Base-by-base conservation (phyloP, 2,888 invertebrate species). In the Trichopria drosophilae region DNA sequence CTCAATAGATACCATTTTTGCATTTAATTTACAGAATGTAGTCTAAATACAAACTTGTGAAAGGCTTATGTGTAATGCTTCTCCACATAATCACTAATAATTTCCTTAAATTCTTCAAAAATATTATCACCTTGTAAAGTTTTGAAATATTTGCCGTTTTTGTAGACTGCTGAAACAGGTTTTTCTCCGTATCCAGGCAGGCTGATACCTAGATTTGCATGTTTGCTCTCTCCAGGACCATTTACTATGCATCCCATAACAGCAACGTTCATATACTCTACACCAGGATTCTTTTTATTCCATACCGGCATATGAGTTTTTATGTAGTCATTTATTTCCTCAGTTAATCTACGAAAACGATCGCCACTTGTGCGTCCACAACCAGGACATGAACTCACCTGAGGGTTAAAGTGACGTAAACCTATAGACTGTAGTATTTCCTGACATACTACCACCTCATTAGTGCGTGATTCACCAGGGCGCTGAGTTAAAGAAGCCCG, bases 331-430 rank as follows among this genome's bases (percentile, higher is more conserved):
- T 45, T 35, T 18, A 45, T 26, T 16, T 45, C 45, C 26, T 35
- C 35, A 35, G 45, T 35, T 35, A 45, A 35, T 45, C 23, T 35
- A 35, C 36, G 45, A 45, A 45, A 45, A 35, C 36, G 45, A 45
- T 35, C 45, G 45, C 45, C 36, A 35, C 35, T 45, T 12, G 45
- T 45, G 45, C 45, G 45, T 18, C 45, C 45, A 45, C 44, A 44
- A 34, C 44, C 44, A 44, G 44, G 44, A 34, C 44, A 44, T 44
- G 44, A 32, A 34, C 22, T 34, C 19, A 44, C 44, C 34, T 44
- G 44, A 41, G 41, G 41, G 29, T 26, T 28, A 41, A 41, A 41
- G 28, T 26, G 12, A 20, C 41, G 28, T 20, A 41, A 41, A 19
- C 41, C 41, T 28, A 41, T 41, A 19, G 28, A 28, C 41, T 41